Percentiles rank a stretch among this genome's conserved stretches.
Conservation (phyloP, 2,888 invertebrate species). For the Drosophila colorata region DNA sequence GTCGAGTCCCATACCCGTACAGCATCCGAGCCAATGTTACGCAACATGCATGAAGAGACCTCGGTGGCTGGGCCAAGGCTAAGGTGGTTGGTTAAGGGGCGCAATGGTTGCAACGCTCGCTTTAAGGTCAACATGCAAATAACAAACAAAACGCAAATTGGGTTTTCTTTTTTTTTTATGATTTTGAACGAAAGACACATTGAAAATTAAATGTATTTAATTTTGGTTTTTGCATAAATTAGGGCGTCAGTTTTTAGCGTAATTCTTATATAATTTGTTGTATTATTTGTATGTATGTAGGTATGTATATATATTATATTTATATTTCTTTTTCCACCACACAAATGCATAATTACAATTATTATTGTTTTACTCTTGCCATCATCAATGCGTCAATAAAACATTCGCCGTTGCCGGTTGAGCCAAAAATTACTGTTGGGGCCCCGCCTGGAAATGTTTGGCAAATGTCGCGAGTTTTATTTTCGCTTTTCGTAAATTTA, state of each 20-base stretch:
- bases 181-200: constrained; percentile 83
- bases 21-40: constrained; percentile 67
- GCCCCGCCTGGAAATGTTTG: constrained; percentile 49
- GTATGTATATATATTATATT: constrained; percentile 52
- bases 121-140: constrained; percentile 67
- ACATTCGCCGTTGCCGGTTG: constrained; percentile 25
- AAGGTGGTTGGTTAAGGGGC: constrained; percentile 6
- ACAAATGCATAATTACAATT: constrained; percentile 80
- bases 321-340: constrained; percentile 62
- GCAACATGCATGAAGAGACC: constrained; percentile 60
- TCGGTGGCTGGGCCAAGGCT: constrained; percentile 61
- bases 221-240: constrained; percentile 71
- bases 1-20: constrained; percentile 29
- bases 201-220: constrained; percentile 82
- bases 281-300: constrained; percentile 50
- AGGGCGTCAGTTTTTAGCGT: constrained; percentile 66
- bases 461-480: constrained; percentile 42
- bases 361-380: constrained; percentile 73
- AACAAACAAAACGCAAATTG: constrained; percentile 50
- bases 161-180: constrained; percentile 58
- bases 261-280: constrained; percentile 61
- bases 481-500: constrained; percentile 48
- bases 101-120: constrained; percentile 7
- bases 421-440: constrained; percentile 19
- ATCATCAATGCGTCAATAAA: constrained; percentile 34